phyloP scores from a whole-genome alignment of 1,140 invertebrate species.

The Neomicropteryx cornuta region DNA sequence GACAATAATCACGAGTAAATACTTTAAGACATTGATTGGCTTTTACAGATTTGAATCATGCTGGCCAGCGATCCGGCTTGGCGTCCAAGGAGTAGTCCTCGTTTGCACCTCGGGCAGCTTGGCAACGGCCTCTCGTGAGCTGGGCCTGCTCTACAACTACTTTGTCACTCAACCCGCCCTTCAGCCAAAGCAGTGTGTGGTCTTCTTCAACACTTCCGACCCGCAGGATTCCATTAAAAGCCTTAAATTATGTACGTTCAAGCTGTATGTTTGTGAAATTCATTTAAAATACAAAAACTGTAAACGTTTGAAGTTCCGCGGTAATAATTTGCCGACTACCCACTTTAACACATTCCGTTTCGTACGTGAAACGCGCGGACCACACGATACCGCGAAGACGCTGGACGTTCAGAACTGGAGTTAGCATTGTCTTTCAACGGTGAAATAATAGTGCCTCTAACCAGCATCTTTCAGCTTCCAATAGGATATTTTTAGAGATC shows the following conservation, averaged over 20 bases:
- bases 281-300: neutral
- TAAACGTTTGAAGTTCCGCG: neutral
- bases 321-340: neutral
- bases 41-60: conserved; percentile 58
- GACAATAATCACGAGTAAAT: too few relatives aligned
- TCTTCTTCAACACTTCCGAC: conserved; percentile 41
- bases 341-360: too few relatives aligned
- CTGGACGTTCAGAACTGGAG: too few relatives aligned
- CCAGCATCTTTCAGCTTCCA: too few relatives aligned
- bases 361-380: too few relatives aligned
- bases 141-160: conserved; percentile 63
- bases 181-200: conserved; percentile 43
- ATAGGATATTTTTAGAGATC: too few relatives aligned
- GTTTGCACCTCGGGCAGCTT: conserved; percentile 50
- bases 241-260: conserved; percentile 30
- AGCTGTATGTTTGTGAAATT: conserved; percentile 3
- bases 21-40: too few relatives aligned
- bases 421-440: too few relatives aligned
- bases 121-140: conserved; percentile 44
- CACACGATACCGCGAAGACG: too few relatives aligned
- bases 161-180: conserved; percentile 52
- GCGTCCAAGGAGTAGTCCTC: conserved; percentile 61
- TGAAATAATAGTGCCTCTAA: too few relatives aligned
- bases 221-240: conserved; percentile 30
- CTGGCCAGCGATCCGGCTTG: conserved; percentile 64